phyloP scores from a whole-genome alignment of 1,140 invertebrate genomes.

The Dendroctonus valens region DNA sequence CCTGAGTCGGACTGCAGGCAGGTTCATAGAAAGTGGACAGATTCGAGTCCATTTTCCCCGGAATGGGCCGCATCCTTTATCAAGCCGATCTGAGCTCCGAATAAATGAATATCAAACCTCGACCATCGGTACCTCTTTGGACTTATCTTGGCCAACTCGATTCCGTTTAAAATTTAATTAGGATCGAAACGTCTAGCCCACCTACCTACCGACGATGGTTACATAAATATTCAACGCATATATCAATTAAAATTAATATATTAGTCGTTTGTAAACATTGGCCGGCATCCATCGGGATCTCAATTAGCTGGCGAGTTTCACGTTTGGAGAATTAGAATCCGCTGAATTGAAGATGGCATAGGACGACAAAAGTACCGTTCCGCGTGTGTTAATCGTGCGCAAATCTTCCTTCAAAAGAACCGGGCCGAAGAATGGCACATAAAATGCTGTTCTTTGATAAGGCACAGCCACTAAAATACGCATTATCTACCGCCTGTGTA shows the following conservation, averaged over 20 bases:
- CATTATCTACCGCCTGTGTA: too few relatives aligned
- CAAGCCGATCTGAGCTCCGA: constrained; percentile 7
- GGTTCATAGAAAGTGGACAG: neutral
- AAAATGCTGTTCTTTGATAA: too few relatives aligned
- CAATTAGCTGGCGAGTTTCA: too few relatives aligned
- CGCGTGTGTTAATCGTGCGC: too few relatives aligned
- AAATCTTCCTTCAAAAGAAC: too few relatives aligned
- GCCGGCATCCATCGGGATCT: too few relatives aligned
- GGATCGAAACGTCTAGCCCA: constrained; percentile 18
- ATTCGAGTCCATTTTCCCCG: neutral
- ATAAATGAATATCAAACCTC: constrained; percentile 30
- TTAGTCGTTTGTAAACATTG: too few relatives aligned
- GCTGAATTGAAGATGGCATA: too few relatives aligned
- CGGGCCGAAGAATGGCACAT: too few relatives aligned
- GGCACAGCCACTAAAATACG: too few relatives aligned
- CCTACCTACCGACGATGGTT: constrained; percentile 13
- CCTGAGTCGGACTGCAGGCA: neutral
- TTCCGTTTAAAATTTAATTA: constrained; percentile 32
- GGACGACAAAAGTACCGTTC: too few relatives aligned
- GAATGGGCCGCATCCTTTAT: constrained; percentile 5
- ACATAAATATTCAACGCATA: constrained; percentile 27
- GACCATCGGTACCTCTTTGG: constrained; percentile 14
- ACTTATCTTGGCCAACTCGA: constrained; percentile 19
- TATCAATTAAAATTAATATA: constrained; percentile 29
- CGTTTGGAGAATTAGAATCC: too few relatives aligned